These are phyloP conservation scores for Lithobates pipiens DNA, from an alignment of 2,797 vertebrate species.

Conservation along the genomic window DNA sequence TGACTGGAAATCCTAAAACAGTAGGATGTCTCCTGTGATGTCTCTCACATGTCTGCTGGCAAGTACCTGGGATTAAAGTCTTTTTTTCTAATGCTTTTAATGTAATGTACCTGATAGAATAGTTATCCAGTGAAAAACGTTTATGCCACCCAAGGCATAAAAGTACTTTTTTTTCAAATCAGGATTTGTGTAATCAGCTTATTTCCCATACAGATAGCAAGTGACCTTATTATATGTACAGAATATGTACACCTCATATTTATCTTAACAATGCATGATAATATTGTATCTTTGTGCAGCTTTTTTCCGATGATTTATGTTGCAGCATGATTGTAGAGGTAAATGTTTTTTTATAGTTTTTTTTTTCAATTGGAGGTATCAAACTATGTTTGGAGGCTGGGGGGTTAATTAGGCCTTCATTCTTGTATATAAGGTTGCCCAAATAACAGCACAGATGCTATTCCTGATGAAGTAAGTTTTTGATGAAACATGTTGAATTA, in stretches of 20 bases:
- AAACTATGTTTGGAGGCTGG: no score
- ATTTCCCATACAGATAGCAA: not conserved
- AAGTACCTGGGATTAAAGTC: conserved; percentile 42
- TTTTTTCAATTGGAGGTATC: no score
- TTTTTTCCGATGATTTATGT: not conserved
- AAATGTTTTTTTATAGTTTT: no score
- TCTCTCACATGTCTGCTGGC: conserved; percentile 20
- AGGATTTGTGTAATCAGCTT: conserved; percentile 2
- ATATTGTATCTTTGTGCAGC: not conserved
- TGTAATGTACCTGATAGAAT: conserved; percentile 22
- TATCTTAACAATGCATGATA: not conserved
- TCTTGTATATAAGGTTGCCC: no score
- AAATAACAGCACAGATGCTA: no score
- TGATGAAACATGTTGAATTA: no score
- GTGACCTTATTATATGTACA: not conserved
- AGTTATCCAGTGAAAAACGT: conserved; percentile 20
- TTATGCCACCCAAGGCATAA: conserved; percentile 5
- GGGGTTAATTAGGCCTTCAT: no score
- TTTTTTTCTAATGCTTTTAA: conserved; percentile 25
- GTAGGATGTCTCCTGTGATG: conserved; percentile 12
- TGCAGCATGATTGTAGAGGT: not conserved
- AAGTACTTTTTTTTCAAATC: not conserved
- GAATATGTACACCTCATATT: not conserved
- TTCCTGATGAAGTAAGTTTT: no score
- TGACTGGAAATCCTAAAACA: conserved; percentile 31